Evolutionary conservation across 2,113 vertebrate genomes (phyloP), one percentile per base, ranked within the genome.

Genomic region (Phalacrocorax pelagicus): DNA sequence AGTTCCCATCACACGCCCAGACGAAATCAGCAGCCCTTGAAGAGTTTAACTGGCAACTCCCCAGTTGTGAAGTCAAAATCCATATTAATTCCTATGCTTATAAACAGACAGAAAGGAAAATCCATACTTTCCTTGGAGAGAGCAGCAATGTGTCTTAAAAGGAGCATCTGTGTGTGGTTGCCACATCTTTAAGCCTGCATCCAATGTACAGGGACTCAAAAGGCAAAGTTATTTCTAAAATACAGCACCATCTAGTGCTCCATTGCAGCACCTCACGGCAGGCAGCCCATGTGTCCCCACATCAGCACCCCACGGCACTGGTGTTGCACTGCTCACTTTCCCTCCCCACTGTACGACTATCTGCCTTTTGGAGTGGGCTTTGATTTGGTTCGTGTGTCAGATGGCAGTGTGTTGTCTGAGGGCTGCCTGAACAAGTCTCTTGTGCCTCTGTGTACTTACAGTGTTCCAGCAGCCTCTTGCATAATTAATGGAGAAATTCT

Each of bases 201-300:
- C 74, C 78, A 46, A 2, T 36, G 29, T 2, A 3, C 72, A 83
- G 55, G 36, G 34, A 87, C 65, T 24, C 71, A n/a, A 1, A 24
- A 82, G 70, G 90, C 81, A 10, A 87, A 73, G 82, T 79, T 95
- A 93, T 95, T 97, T 96, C 73, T 95, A 96, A 96, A 97, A 94
- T 92, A 91, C 58, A 97, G 94, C 96, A 89, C 94, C 97, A 97
- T 84, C 97, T 96, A 97, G 97, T 92, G 97, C 96, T 78, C 52
- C 21, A 3, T 44, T 69, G 66, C 84, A 75, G 94, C 86, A 87
- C 47, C 88, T 93, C 71, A 11, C 17, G 2, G 49, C 49, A 57
- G 51, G 55, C 92, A 54, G 70, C 62, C 26, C 1, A 3, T 15
- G 1, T 12, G 59, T 74, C 83, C 74, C 84, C 67, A 16, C 19